Evolutionary conservation across 2,888 invertebrate genomes (phyloP).

Genomic region (Pelosia muscerda): DNA sequence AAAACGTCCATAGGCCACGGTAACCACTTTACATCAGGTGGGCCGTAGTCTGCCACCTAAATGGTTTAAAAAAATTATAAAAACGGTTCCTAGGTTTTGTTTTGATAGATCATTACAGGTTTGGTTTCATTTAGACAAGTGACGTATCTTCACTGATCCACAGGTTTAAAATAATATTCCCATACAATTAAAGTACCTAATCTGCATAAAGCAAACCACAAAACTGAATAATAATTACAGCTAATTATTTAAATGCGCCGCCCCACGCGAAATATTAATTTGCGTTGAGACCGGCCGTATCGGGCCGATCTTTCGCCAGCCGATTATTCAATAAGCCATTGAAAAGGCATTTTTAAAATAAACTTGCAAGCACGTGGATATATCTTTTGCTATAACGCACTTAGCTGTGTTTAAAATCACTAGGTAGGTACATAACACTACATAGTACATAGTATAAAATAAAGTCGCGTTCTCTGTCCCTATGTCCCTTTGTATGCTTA

Average conservation of each 20-base stretch:
- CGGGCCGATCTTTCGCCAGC: conserved; percentile 61
- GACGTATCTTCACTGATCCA: not conserved
- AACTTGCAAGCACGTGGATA: conserved; percentile 43
- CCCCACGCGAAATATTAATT: conserved; percentile 74
- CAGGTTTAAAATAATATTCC: not conserved
- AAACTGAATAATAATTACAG: conserved; percentile 60
- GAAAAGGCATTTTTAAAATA: conserved; percentile 65
- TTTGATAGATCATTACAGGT: too few relatives aligned
- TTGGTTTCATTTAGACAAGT: not conserved
- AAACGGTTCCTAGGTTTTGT: too few relatives aligned
- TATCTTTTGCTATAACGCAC: not conserved
- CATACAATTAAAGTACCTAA: not conserved
- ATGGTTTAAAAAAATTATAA: too few relatives aligned
- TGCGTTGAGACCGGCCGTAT: conserved; percentile 63
- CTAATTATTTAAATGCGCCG: conserved; percentile 77
- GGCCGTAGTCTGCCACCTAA: too few relatives aligned
- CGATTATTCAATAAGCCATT: conserved; percentile 81
- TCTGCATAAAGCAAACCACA: conserved; percentile 44
- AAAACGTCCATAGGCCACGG: too few relatives aligned
- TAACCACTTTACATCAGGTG: too few relatives aligned
- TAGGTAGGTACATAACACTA: not conserved
- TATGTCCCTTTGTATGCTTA: too few relatives aligned
- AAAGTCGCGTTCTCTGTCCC: too few relatives aligned
- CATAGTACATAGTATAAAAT: too few relatives aligned
- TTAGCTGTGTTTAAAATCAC: not conserved